These are phyloP conservation scores for Drosophila parvula DNA, from an alignment of 1,140 invertebrate genomes.

Conservation along the genomic window DNA sequence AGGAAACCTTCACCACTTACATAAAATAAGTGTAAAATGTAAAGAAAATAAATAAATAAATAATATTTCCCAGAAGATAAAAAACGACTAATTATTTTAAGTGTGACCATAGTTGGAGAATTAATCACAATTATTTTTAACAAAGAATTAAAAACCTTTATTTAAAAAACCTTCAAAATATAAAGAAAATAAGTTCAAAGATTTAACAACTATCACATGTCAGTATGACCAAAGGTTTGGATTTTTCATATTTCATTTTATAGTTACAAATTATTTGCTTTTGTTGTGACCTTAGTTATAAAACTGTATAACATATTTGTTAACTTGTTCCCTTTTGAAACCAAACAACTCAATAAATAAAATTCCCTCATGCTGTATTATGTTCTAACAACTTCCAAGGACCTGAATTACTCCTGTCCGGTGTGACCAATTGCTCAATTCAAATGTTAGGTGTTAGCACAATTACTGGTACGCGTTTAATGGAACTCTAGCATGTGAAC, in stretches of 20 bases:
- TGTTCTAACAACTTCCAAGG: neutral
- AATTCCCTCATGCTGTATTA: neutral
- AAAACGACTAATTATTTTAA: neutral
- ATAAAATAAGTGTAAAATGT: too few relatives aligned
- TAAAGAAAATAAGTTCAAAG: too few relatives aligned
- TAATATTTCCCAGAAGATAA: neutral
- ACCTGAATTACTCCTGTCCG: neutral
- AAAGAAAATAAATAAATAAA: too few relatives aligned
- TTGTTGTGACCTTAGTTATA: neutral
- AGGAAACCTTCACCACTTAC: too few relatives aligned
- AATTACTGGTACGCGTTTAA: conserved; percentile 19
- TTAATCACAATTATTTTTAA: neutral
- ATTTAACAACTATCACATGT: too few relatives aligned
- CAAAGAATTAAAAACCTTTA: too few relatives aligned
- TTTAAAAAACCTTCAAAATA: too few relatives aligned
- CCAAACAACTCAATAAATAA: neutral
- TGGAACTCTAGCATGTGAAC: conserved; percentile 42
- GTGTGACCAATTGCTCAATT: conserved; percentile 1
- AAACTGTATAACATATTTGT: neutral
- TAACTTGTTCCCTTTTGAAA: neutral
- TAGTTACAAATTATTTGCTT: too few relatives aligned
- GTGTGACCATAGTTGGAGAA: too few relatives aligned
- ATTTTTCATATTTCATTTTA: too few relatives aligned
- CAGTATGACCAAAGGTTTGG: neutral
- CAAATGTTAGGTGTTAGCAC: conserved; percentile 11